Evolutionary conservation across 2,797 vertebrate genomes (phyloP), one percentile per base, ranked within the genome.

Genomic region (Periophthalmus magnuspinnatus): DNA sequence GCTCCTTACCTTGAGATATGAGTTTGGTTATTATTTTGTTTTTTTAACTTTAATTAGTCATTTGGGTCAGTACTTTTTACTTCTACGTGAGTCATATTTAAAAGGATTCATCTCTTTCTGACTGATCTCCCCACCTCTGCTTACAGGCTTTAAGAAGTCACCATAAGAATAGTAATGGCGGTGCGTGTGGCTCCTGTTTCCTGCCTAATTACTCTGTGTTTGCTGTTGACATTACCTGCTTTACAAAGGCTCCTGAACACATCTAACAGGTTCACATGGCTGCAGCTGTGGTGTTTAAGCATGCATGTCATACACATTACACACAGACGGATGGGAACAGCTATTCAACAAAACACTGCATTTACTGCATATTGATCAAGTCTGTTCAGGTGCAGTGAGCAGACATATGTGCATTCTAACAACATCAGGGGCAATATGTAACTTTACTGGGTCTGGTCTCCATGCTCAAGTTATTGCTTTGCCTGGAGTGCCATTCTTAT

Each of bases 151-250:
- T 58, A n/a, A 16, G 9, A 19, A 5, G 63, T 75, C 59, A 65
- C 62, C 59, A 24, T 28, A 65, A 32, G 19, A 54, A 61, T 55
- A 72, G 69, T 38, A 34, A 47, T 24, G 55, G 13, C 38, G 1
- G 5, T 60, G 66, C 38, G 32, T 75, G 64, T 21, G 16, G n/a
- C 14, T 22, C 52, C 41, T 59, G 60, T 84, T 82, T 72, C 70
- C 80, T 82, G 79, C 77, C 79, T 83, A 80, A 84, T 89, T 86
- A 84, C 71, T 70, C 71, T 77, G 67, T 75, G 80, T 88, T 83
- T 81, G 76, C 89, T 32, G 47, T 80, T 74, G 68, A 65, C 80
- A 70, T 86, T 79, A 83, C 65, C 64, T 80, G 66, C 65, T 76
- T 71, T 72, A 67, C 65, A 72, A 34, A 69, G 68, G 61, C 48